Percentiles rank a stretch among this genome's conserved stretches.
Evolutionary conservation across 92 coral and sea anemone genomes (phyloP).

Genomic region (Zoanthus solanderi): DNA sequence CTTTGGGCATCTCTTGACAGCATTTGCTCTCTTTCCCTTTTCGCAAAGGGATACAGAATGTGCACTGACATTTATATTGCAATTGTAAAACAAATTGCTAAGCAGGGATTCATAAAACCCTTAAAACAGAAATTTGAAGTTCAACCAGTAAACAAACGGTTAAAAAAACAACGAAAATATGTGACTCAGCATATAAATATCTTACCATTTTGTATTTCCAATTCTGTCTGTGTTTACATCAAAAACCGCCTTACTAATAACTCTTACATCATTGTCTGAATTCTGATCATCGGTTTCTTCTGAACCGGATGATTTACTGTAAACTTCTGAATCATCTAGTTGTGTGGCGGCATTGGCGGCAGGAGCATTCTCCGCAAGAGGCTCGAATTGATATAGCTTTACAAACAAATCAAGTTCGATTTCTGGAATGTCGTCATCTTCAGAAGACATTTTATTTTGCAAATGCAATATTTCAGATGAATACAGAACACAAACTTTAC

Average conservation of each 20-base stretch:
- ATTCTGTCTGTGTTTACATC: background rate
- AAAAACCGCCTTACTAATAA: background rate
- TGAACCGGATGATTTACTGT: background rate
- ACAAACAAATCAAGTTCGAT: no score
- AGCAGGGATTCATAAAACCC: background rate
- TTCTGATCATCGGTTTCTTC: conserved; percentile 7
- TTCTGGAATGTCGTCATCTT: no score
- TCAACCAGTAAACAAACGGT: background rate
- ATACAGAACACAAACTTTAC: background rate
- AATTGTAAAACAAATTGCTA: background rate
- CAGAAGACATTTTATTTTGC: background rate
- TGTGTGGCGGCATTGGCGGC: background rate
- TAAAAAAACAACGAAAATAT: background rate
- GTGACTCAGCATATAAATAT: background rate
- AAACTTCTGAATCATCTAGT: conserved; percentile 2
- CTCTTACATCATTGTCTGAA: conserved; percentile 9
- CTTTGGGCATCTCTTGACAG: background rate
- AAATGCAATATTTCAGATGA: background rate
- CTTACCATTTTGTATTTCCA: conserved; percentile 15
- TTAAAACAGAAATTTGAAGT: background rate
- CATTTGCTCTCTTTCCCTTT: conserved; percentile 17
- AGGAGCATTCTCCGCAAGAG: no score
- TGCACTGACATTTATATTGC: conserved; percentile 21
- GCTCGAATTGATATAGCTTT: no score
- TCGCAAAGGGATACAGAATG: conserved; percentile 1